phyloP scores from a whole-genome alignment of 2,113 vertebrate species.

The Halichoerus grypus region DNA sequence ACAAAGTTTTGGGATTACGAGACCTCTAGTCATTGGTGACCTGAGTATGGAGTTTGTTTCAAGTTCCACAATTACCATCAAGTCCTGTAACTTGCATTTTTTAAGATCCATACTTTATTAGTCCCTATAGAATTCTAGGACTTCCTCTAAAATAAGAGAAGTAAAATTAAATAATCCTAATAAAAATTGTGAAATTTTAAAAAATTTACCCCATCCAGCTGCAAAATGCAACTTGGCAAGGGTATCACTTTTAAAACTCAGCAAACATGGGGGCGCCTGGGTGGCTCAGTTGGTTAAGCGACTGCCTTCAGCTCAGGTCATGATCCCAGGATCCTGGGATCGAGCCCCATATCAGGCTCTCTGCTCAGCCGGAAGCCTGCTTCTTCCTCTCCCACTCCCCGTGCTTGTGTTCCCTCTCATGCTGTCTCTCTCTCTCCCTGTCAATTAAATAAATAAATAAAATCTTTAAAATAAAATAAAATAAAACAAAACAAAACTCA shows the following conservation, averaged over 20 bases:
- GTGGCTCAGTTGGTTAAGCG: too few relatives aligned
- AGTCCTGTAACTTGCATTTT: neutral
- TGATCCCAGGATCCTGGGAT: too few relatives aligned
- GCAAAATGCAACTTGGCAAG: neutral
- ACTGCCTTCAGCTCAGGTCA: too few relatives aligned
- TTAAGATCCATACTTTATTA: neutral
- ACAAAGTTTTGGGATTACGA: neutral
- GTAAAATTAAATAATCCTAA: slow-evolving; percentile 16
- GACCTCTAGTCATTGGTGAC: neutral
- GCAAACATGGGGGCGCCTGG: neutral
- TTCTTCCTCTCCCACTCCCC: too few relatives aligned
- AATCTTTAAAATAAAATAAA: too few relatives aligned
- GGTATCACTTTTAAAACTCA: slow-evolving; percentile 40
- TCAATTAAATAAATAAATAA: too few relatives aligned
- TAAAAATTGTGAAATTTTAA: neutral
- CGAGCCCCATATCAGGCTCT: too few relatives aligned
- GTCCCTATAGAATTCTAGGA: neutral
- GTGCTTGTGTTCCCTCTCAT: too few relatives aligned
- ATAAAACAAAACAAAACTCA: neutral
- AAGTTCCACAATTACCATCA: slow-evolving; percentile 42
- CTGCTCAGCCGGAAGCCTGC: too few relatives aligned
- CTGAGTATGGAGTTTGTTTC: neutral
- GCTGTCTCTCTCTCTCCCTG: too few relatives aligned
- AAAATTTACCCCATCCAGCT: neutral
- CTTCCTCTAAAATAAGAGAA: slow-evolving; percentile 26